Evolutionary conservation across 2,888 invertebrate genomes (phyloP).

Genomic region (Cosmia pyralina): DNA sequence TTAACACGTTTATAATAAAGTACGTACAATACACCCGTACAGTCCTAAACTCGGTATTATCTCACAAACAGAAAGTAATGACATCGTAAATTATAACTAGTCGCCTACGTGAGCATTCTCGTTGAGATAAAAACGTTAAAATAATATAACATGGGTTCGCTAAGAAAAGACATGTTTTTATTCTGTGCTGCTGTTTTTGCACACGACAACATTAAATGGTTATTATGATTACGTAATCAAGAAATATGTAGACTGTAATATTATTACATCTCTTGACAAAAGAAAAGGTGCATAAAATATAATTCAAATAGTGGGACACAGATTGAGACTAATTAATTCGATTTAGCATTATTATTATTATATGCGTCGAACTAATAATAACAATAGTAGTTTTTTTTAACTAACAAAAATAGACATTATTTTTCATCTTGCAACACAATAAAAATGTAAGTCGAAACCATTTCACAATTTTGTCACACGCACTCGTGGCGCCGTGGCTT

Average conservation of each 20-base stretch:
- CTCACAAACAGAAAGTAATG: constrained; percentile 47
- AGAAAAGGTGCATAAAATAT: background rate
- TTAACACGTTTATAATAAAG: constrained; percentile 31
- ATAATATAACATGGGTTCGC: background rate
- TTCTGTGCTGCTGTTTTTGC: background rate
- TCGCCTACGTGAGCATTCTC: constrained; percentile 48
- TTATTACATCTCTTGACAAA: background rate
- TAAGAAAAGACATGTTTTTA: background rate
- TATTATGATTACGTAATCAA: background rate
- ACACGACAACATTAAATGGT: constrained; percentile 1
- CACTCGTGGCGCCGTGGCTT: constrained; percentile 84
- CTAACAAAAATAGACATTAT: background rate
- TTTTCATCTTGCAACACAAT: background rate
- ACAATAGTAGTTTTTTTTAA: background rate
- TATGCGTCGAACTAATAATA: no score
- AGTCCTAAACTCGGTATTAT: constrained; percentile 41
- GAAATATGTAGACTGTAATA: background rate
- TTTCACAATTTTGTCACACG: constrained; percentile 2
- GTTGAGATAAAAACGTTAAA: constrained; percentile 17
- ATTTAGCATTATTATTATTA: no score
- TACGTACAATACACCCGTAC: constrained; percentile 27
- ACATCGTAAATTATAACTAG: constrained; percentile 56
- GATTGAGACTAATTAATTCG: no score
- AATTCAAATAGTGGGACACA: no score
- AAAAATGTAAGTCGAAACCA: background rate